Evolutionary conservation across 2,113 vertebrate genomes (phyloP).

Genomic region (Porphyrio hochstetteri): DNA sequence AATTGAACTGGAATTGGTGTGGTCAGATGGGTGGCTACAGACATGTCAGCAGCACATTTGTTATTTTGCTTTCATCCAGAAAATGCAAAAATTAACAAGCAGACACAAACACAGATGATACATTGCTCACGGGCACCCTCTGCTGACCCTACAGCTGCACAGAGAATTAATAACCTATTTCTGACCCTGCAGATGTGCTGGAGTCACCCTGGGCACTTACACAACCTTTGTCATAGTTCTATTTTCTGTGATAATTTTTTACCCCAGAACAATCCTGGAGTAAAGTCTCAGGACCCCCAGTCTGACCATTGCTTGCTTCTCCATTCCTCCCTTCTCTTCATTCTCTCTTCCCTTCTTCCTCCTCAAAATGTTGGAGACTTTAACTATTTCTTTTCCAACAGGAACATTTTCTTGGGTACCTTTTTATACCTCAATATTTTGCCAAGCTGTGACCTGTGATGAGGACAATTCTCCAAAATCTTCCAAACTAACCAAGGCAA

Average conservation of each 20-base stretch:
- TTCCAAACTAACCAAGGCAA: background rate
- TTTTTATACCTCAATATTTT: background rate
- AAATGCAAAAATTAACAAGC: background rate
- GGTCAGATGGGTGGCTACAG: background rate
- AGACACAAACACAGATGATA: accelerated
- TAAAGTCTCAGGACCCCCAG: background rate
- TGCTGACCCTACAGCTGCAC: slow-evolving; percentile 3
- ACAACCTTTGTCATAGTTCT: background rate
- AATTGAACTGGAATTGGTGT: background rate
- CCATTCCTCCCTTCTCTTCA: background rate
- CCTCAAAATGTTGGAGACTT: background rate
- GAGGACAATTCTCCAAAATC: background rate
- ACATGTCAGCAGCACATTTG: background rate
- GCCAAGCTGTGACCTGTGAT: background rate
- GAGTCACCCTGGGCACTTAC: background rate
- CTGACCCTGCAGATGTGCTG: background rate
- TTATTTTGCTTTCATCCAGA: background rate
- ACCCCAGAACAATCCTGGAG: background rate
- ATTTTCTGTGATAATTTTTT: background rate
- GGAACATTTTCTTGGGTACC: background rate
- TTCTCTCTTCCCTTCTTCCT: background rate
- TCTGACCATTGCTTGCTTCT: background rate
- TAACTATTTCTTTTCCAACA: background rate
- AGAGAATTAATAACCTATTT: background rate
- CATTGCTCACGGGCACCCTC: slow-evolving; percentile 46